phyloP scores from a whole-genome alignment of 35 echinoderm and acorn worm species.

The Acanthaster planci region DNA sequence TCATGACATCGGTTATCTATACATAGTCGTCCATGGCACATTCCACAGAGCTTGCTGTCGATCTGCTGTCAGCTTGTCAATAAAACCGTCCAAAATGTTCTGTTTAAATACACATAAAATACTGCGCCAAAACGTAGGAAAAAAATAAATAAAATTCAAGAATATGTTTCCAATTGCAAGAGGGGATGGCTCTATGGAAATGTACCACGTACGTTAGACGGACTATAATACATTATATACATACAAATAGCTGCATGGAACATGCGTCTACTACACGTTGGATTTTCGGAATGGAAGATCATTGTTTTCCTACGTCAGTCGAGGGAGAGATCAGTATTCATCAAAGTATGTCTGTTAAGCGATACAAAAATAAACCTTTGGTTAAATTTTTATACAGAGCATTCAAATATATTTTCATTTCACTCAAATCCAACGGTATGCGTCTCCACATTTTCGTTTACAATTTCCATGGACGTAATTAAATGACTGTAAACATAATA shows the following conservation, averaged over 20 bases:
- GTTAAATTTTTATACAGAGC: conserved; percentile 27
- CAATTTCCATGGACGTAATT: no score
- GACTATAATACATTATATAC: not conserved
- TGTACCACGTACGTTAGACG: not conserved
- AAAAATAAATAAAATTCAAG: no score
- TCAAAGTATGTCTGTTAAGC: not conserved
- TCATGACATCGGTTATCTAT: no score
- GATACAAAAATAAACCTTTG: conserved; percentile 34
- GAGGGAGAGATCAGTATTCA: not conserved
- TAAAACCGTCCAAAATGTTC: no score
- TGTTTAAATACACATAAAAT: no score
- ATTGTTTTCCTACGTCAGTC: not conserved
- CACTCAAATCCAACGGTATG: conserved; percentile 2
- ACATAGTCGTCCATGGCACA: no score
- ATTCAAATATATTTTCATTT: conserved; percentile 28
- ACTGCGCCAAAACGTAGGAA: no score
- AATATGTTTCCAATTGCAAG: no score
- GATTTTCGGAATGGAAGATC: conserved; percentile 21
- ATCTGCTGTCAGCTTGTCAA: no score
- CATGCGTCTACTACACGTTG: conserved; percentile 12
- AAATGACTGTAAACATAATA: no score
- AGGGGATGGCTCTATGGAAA: no score
- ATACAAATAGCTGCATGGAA: not conserved
- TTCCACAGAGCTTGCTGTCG: no score
- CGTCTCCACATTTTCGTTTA: not conserved